phyloP scores from a whole-genome alignment of 2,797 vertebrate genomes.

The Halcyon smyrnensis region DNA sequence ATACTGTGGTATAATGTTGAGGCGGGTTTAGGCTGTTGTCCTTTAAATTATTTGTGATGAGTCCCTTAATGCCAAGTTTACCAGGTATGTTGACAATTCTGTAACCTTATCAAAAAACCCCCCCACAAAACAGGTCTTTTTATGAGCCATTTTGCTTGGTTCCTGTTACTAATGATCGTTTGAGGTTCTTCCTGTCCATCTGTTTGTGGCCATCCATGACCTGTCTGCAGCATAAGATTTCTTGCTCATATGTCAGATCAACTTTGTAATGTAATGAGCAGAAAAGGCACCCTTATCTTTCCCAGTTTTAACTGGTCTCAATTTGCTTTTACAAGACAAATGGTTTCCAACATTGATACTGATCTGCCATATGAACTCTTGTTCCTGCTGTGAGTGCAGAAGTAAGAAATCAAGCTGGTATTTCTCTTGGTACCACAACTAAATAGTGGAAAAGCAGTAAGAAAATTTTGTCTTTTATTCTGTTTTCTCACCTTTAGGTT shows the following conservation, averaged over 20 bases:
- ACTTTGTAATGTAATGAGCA: background rate
- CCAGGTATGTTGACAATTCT: background rate
- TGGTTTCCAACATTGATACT: background rate
- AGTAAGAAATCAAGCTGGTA: background rate
- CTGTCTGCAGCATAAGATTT: background rate
- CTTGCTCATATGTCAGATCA: background rate
- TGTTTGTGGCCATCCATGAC: background rate
- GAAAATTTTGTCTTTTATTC: background rate
- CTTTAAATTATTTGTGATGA: background rate
- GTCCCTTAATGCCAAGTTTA: background rate
- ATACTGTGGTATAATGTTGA: background rate
- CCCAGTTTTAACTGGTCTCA: background rate
- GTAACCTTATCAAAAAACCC: background rate
- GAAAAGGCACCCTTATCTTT: background rate
- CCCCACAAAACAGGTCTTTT: background rate
- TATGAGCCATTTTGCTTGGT: background rate
- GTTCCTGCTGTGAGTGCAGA: accelerated
- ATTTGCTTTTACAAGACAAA: background rate
- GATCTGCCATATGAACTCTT: background rate
- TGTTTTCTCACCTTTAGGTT: background rate
- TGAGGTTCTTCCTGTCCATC: background rate
- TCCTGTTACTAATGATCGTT: background rate
- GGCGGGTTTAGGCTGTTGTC: background rate
- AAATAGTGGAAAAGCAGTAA: background rate
- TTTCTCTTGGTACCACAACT: background rate